phyloP scores from a whole-genome alignment of 2,797 vertebrate genomes.

The Chiroxiphia lanceolata region DNA sequence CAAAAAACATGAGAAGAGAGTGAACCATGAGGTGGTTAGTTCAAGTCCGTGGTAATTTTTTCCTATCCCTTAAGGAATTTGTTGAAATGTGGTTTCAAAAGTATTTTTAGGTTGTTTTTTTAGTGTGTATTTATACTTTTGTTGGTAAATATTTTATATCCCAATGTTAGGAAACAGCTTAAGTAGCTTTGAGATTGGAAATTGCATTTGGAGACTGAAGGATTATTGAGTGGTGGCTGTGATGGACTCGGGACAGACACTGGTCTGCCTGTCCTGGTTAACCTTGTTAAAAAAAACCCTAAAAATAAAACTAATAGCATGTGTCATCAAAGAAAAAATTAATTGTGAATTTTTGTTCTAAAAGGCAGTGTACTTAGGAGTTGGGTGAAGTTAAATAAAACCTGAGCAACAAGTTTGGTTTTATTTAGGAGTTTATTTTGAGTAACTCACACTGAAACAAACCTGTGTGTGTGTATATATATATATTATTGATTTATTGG shows the following conservation, averaged over 20 bases:
- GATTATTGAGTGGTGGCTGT: neutral
- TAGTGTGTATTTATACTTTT: neutral
- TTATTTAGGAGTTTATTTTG: neutral
- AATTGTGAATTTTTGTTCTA: neutral
- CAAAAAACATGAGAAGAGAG: neutral
- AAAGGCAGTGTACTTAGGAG: neutral
- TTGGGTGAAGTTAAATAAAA: neutral
- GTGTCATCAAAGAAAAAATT: neutral
- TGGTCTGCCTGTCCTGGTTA: neutral
- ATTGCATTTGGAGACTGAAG: neutral
- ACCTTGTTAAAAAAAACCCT: neutral
- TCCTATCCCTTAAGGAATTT: neutral
- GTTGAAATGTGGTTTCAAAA: constrained; percentile 31
- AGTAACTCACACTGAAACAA: neutral
- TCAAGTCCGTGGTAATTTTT: neutral
- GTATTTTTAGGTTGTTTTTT: constrained; percentile 44
- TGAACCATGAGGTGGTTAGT: neutral
- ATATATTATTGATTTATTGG: constrained; percentile 34
- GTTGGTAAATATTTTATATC: constrained; percentile 55
- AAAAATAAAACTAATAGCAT: neutral
- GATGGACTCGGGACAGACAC: neutral
- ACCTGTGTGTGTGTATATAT: neutral
- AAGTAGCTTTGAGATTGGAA: constrained; percentile 23
- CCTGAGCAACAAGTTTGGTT: neutral
- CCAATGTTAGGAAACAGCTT: neutral